A percentile compares a stretch with the other conserved stretches of the same genome.
These are phyloP conservation scores for Pantelozetes paolii DNA, from an alignment of 2,888 invertebrate genomes.

Conservation along the genomic window DNA sequence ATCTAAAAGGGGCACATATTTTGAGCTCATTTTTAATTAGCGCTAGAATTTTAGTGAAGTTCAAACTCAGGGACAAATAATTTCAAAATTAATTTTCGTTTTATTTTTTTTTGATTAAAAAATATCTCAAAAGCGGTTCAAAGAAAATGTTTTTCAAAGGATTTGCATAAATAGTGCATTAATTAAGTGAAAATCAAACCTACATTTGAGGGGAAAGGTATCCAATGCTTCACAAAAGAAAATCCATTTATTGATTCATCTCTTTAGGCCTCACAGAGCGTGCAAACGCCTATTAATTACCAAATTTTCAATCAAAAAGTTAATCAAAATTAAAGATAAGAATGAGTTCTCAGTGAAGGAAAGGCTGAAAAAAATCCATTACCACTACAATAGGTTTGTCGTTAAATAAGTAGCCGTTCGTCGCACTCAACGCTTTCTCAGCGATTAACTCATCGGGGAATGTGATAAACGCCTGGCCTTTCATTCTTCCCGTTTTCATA, in stretches of 20 bases:
- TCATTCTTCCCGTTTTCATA: constrained; percentile 93
- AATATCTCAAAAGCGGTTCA: too few relatives aligned
- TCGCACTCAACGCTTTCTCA: constrained; percentile 71
- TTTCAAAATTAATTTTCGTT: too few relatives aligned
- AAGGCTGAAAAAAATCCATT: too few relatives aligned
- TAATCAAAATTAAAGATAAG: not conserved
- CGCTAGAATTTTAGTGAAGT: too few relatives aligned
- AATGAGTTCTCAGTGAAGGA: too few relatives aligned
- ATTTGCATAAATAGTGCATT: too few relatives aligned
- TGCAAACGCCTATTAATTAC: not conserved
- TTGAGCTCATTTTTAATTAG: too few relatives aligned
- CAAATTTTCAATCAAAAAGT: not conserved
- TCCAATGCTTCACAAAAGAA: too few relatives aligned
- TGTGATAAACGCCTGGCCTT: constrained; percentile 89
- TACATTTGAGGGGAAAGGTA: not conserved
- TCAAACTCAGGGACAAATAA: too few relatives aligned
- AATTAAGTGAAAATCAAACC: not conserved
- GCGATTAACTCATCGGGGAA: constrained; percentile 67
- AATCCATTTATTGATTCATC: not conserved
- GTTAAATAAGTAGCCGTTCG: constrained; percentile 79
- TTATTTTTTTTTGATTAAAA: too few relatives aligned
- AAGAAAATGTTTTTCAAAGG: too few relatives aligned
- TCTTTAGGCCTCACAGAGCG: not conserved
- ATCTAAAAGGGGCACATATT: too few relatives aligned
- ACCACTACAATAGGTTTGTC: constrained; percentile 82